These are phyloP conservation scores for Daphoenositta chrysoptera DNA, from an alignment of 2,113 vertebrate species.

Conservation along the genomic window DNA sequence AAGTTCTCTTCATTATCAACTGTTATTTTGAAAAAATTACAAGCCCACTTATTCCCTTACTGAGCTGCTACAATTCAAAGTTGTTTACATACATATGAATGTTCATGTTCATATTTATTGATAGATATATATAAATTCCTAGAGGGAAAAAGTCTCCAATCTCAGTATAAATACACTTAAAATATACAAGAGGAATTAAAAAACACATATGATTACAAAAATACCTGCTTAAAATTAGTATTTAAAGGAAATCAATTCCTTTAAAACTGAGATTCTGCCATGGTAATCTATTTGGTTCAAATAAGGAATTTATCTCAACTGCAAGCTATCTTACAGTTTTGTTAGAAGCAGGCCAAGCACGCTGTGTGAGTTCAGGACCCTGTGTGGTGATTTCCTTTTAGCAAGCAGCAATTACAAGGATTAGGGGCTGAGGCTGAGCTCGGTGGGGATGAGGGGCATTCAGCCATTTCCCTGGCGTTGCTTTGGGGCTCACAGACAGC, in stretches of 20 bases:
- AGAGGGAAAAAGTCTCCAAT: neutral
- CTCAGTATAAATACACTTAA: neutral
- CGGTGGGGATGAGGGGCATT: neutral
- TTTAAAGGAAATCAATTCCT: neutral
- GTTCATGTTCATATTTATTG: neutral
- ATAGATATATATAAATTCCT: neutral
- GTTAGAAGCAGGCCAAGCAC: neutral
- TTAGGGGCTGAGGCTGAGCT: neutral
- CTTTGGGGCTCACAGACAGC: neutral
- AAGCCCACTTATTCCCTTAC: neutral
- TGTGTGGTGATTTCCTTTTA: neutral
- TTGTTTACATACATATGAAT: neutral
- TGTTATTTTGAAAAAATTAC: neutral
- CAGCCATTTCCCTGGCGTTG: neutral
- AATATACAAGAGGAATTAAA: neutral
- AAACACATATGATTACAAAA: neutral
- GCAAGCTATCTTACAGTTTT: neutral
- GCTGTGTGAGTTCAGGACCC: neutral
- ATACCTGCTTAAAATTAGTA: neutral
- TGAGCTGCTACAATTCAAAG: neutral
- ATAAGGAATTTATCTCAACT: neutral
- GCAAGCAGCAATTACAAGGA: slow-evolving; percentile 36
- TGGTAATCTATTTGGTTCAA: neutral
- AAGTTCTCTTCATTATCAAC: neutral
- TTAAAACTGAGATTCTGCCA: neutral